A percentile compares a stretch with the other conserved stretches of the same genome.
Evolutionary conservation across 2,797 vertebrate species (phyloP).

Genomic region (Denticeps clupeoides): DNA sequence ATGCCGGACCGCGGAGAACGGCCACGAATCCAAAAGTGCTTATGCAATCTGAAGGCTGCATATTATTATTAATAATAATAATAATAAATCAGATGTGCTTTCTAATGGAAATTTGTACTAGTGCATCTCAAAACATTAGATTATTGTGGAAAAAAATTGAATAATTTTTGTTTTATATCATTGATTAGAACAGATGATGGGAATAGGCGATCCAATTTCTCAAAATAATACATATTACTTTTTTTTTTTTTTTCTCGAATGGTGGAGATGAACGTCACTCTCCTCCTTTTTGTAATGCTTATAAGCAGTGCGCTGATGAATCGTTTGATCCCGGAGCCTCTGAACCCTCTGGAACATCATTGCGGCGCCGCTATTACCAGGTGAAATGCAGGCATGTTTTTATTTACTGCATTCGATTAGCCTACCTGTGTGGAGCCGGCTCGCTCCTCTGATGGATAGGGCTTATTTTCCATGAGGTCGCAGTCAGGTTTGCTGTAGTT

Average conservation of each 20-base stretch:
- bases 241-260: background rate
- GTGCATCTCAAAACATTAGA: too few species aligned
- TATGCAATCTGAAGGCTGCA: too few species aligned
- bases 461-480: slow-evolving; percentile 20
- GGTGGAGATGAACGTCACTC: slow-evolving; percentile 5
- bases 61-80: too few species aligned
- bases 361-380: background rate
- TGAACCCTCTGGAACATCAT: background rate
- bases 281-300: background rate
- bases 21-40: too few species aligned
- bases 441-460: slow-evolving; percentile 16
- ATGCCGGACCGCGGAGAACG: too few species aligned
- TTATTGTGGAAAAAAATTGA: too few species aligned
- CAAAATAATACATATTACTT: too few species aligned
- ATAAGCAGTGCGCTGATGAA: slow-evolving; percentile 12
- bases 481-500: slow-evolving; percentile 10
- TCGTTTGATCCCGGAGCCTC: slow-evolving; percentile 7
- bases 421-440: slow-evolving; percentile 5
- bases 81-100: too few species aligned
- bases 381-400: slow-evolving; percentile 12
- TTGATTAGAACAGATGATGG: too few species aligned
- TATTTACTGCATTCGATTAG: slow-evolving; percentile 28
- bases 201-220: too few species aligned
- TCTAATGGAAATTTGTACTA: too few species aligned
- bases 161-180: too few species aligned